Evolutionary conservation across 2,797 vertebrate species (phyloP).

Genomic region (Merluccius polli): DNA sequence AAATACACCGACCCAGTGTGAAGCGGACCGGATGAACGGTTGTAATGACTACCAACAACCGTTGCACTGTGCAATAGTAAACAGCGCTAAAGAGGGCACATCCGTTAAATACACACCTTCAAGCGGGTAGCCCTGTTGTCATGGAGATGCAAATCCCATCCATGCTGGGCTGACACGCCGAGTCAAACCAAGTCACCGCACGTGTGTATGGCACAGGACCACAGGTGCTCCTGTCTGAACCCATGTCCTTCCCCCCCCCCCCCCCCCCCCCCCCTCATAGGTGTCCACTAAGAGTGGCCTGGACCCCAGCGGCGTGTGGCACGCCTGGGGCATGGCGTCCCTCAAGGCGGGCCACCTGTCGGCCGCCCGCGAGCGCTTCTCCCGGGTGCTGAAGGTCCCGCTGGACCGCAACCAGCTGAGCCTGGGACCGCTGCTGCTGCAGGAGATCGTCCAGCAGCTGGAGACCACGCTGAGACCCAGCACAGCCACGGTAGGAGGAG

Average conservation of each 20-base stretch:
- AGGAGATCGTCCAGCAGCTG: constrained; percentile 89
- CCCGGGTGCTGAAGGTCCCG: constrained; percentile 87
- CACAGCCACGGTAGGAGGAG: constrained; percentile 74
- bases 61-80: no score
- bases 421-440: constrained; percentile 79
- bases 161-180: no score
- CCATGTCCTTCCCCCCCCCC: not conserved
- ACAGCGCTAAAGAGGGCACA: no score
- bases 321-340: constrained; percentile 93
- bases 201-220: no score
- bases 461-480: constrained; percentile 79
- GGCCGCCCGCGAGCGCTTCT: constrained; percentile 88
- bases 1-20: no score
- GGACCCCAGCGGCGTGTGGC: constrained; percentile 91
- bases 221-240: not conserved
- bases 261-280: constrained; percentile 62
- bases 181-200: no score
- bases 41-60: no score
- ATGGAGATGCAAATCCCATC: no score
- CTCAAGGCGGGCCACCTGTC: constrained; percentile 86
- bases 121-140: no score
- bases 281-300: constrained; percentile 97
- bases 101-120: no score
- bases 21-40: no score
- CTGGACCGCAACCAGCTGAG: constrained; percentile 88